These are phyloP conservation scores for Lasioglossum leucozonium DNA, from an alignment of 2,888 invertebrate genomes.

Conservation along the genomic window DNA sequence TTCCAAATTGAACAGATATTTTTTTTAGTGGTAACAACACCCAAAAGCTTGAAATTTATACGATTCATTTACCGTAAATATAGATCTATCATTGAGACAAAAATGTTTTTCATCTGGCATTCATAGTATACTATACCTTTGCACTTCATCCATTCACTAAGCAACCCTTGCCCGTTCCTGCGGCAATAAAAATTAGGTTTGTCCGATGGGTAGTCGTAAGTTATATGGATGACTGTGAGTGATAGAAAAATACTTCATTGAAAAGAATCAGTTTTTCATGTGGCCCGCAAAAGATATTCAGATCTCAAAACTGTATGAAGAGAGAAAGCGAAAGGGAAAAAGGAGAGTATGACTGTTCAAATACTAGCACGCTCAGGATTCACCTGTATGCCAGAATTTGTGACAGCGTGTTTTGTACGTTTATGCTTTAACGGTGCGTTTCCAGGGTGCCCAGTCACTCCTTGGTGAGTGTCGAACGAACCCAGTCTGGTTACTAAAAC, in stretches of 20 bases:
- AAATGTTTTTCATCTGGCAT: constrained; percentile 52
- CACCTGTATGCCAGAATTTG: constrained; percentile 75
- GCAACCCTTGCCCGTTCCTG: constrained; percentile 34
- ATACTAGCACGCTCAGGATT: constrained; percentile 76
- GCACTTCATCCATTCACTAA: constrained; percentile 47
- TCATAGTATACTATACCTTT: constrained; percentile 46
- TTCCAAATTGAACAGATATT: constrained; percentile 42
- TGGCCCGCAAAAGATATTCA: constrained; percentile 25
- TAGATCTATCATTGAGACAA: constrained; percentile 26
- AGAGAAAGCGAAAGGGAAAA: constrained; percentile 24
- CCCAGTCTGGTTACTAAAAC: constrained; percentile 84
- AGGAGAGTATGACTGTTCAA: constrained; percentile 61
- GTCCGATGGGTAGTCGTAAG: constrained; percentile 38
- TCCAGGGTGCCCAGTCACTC: constrained; percentile 84
- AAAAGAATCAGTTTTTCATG: constrained; percentile 29
- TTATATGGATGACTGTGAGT: constrained; percentile 51
- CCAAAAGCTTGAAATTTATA: constrained; percentile 30
- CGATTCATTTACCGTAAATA: constrained; percentile 15
- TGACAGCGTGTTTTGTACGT: constrained; percentile 77
- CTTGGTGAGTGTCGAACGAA: constrained; percentile 84
- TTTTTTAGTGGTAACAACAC: constrained; percentile 22
- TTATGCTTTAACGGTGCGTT: constrained; percentile 84
- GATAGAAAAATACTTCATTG: constrained; percentile 24
- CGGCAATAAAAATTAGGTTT: constrained; percentile 43
- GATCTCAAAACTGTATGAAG: constrained; percentile 17